Conservation (phyloP, 2,113 vertebrate species). For the Gila orcuttii region DNA sequence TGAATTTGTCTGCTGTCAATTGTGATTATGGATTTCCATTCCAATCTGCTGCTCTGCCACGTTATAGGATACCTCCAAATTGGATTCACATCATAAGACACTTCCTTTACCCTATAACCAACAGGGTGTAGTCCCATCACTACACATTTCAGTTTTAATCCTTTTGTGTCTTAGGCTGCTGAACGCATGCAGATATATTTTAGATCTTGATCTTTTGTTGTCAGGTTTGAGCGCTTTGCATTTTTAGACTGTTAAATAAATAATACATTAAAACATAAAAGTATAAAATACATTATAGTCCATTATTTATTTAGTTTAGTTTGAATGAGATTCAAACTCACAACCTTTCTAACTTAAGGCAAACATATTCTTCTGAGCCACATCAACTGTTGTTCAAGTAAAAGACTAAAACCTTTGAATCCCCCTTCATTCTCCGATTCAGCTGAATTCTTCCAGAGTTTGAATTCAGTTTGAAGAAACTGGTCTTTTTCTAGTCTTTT, state of each 20-base stretch:
- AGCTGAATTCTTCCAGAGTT: not conserved
- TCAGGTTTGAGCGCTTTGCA: not conserved
- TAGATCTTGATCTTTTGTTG: not conserved
- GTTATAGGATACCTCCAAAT: conserved; percentile 5
- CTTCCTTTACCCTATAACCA: not conserved
- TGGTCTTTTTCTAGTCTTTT: not conserved
- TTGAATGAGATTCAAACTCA: not conserved
- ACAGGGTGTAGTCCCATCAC: not conserved
- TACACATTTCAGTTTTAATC: not conserved
- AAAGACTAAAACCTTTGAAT: not conserved
- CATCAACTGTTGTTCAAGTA: not conserved
- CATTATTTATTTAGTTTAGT: not conserved
- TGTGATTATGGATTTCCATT: conserved; percentile 36
- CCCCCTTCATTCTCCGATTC: too few relatives aligned
- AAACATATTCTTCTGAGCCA: not conserved
- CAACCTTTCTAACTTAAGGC: not conserved
- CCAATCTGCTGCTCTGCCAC: not conserved
- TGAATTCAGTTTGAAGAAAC: not conserved
- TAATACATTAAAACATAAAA: not conserved
- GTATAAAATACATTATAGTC: not conserved
- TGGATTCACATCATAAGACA: conserved; percentile 2
- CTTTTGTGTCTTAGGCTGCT: not conserved
- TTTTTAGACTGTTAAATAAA: not conserved
- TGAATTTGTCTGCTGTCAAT: conserved; percentile 28
- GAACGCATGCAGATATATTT: not conserved